Evolutionary conservation across 2,113 vertebrate genomes (phyloP).

Genomic region (Clarias macrocephalus): DNA sequence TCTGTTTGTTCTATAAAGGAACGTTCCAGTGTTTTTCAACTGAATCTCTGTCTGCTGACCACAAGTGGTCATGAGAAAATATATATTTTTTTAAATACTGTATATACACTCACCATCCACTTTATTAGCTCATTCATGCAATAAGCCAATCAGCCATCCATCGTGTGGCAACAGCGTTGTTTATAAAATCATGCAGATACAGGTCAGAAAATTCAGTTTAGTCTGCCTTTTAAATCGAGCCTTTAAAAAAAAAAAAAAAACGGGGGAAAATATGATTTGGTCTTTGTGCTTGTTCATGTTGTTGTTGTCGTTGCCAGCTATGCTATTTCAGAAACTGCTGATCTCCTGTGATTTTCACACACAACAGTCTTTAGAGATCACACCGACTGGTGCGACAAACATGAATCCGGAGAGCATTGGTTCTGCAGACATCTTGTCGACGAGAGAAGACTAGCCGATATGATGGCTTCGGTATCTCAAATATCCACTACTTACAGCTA

Average conservation of each 20-base stretch:
- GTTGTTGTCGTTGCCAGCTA: neutral
- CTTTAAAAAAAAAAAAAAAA: neutral
- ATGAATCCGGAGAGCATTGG: neutral
- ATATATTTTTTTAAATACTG: too few species aligned
- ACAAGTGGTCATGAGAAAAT: neutral
- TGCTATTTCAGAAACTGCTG: neutral
- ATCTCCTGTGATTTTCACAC: neutral
- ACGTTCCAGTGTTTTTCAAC: constrained; percentile 11
- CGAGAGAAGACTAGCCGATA: neutral
- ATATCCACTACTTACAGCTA: neutral
- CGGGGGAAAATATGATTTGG: neutral
- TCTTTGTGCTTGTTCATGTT: neutral
- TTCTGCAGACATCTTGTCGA: neutral
- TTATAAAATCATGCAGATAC: neutral
- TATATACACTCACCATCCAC: neutral
- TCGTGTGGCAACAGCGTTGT: neutral
- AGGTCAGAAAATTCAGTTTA: neutral
- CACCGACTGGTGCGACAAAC: neutral
- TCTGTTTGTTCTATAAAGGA: neutral
- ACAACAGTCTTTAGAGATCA: neutral
- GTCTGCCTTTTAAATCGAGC: neutral
- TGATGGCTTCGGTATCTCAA: neutral
- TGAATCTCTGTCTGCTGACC: neutral
- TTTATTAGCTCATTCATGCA: neutral
- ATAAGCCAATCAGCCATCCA: neutral